Base-by-base conservation (phyloP, 2,888 invertebrate species). In the Ichneumoninae sp. region DNA sequence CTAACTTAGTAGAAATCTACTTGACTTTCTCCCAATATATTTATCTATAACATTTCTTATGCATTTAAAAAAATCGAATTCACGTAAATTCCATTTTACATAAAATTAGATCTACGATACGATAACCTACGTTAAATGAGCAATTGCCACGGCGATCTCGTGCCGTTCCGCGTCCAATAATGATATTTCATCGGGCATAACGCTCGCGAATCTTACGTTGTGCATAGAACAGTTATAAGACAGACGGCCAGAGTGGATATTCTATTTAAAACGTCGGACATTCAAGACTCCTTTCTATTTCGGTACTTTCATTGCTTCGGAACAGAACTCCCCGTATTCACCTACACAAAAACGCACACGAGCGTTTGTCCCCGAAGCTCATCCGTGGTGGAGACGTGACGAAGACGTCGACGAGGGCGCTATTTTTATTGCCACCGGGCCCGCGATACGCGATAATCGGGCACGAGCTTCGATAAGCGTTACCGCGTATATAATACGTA, bases 271-370 rank as follows among this genome's bases (percentile, higher is more conserved):
- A 72, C 68, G 7, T 13, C 62, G 83, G 77, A 77, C 80, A 80
- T 80, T 84, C 80, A 77, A 84, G 80, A 72, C 80, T 62, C 72
- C 68, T 74, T 72, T 80, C 80, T 84, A 84, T 80, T 80, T 84
- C 77, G 74, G 72, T 80, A 68, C 47, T 76, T 80, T 57, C 76
- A 57, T 77, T 60, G 71, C 47, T 57, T 47, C 40, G 66, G 68
- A 62, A 75, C 19, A 69, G 68, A 75, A 75, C 50, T n/a, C 44
- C 66, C 40, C 65, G 26, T 36, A 69, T 50, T 65, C 47, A 19
- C 50, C 26, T 26, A 82, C 77, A 30, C 54, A 13, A 71, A 54
- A 10, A 62, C 78, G 22, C 60, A 16, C 22, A 19, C 26, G 47
- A n/a, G 40, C 4, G 7, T 30, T 7, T 62, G 62, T 62, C 26